phyloP scores from a whole-genome alignment of 2,888 invertebrate genomes.

The Pantelozetes paolii region DNA sequence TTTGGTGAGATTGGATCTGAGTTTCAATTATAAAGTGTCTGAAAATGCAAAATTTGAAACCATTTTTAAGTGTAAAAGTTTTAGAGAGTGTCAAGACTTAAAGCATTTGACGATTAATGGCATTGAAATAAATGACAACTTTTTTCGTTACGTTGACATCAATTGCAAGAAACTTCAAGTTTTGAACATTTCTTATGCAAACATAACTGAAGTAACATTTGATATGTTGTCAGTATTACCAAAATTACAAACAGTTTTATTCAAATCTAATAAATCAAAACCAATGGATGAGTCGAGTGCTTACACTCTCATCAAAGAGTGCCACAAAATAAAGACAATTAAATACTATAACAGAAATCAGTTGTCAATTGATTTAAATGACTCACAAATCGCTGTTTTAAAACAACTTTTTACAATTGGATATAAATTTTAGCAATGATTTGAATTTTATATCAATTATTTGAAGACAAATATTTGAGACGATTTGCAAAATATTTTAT shows the following conservation, averaged over 20 bases:
- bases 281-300: background rate
- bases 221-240: background rate
- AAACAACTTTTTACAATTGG: too few relatives aligned
- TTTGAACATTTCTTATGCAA: background rate
- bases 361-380: background rate
- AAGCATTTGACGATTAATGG: background rate
- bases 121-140: background rate
- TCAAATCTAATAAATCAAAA: background rate
- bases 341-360: background rate
- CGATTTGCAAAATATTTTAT: too few relatives aligned
- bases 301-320: background rate
- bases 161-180: background rate
- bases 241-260: background rate
- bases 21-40: background rate
- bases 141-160: background rate
- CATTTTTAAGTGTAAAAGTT: background rate
- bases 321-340: background rate
- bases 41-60: background rate
- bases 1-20: background rate
- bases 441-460: too few relatives aligned
- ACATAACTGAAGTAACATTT: background rate
- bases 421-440: too few relatives aligned
- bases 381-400: background rate
- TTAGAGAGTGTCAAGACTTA: background rate
- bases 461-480: too few relatives aligned